phyloP scores from a whole-genome alignment of 2,797 vertebrate genomes.

The Cuculus canorus region DNA sequence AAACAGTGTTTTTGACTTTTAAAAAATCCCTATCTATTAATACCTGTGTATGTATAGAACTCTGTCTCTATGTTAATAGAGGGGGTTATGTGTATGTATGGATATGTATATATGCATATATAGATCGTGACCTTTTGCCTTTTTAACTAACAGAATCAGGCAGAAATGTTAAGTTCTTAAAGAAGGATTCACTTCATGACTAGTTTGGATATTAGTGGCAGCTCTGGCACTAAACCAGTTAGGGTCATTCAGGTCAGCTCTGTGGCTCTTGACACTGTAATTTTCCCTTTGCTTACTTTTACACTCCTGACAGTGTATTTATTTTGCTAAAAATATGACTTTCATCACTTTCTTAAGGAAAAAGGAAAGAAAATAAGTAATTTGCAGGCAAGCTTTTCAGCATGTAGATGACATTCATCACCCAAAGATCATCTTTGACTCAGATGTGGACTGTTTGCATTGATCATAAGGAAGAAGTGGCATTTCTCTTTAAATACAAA shows the following conservation, averaged over 20 bases:
- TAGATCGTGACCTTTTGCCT: background rate
- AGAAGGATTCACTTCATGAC: background rate
- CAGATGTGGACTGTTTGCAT: background rate
- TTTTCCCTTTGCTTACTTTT: slow-evolving; percentile 32
- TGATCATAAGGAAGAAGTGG: background rate
- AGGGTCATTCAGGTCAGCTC: background rate
- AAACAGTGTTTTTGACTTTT: background rate
- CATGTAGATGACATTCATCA: background rate
- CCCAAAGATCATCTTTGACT: background rate
- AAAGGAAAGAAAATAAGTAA: background rate
- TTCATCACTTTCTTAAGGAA: background rate
- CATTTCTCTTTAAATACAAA: background rate
- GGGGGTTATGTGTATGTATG: background rate
- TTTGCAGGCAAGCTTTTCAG: background rate
- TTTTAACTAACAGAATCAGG: background rate
- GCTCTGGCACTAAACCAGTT: background rate
- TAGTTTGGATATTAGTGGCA: background rate
- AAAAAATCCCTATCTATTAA: background rate
- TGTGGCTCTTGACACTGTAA: background rate
- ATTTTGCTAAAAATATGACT: slow-evolving; percentile 2
- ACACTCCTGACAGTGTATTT: background rate
- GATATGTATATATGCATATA: background rate
- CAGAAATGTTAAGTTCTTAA: background rate
- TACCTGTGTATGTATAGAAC: fast-evolving
- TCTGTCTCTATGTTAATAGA: background rate